Conservation (phyloP, 2,113 vertebrate species). For the Sinocyclocheilus maitianheensis region DNA sequence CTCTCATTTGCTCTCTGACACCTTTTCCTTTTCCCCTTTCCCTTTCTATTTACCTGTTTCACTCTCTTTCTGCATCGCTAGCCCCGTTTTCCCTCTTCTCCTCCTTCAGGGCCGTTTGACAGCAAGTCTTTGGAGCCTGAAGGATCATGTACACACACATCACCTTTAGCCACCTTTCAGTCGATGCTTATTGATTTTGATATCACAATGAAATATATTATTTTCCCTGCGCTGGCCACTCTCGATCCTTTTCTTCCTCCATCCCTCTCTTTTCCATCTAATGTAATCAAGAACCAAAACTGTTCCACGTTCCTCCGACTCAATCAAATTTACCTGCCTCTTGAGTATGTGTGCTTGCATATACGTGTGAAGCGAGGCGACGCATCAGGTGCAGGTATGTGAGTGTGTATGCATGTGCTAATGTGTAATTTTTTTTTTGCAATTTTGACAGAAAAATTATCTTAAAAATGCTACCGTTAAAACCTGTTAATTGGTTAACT, state of each 20-base stretch:
- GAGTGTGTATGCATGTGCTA: constrained; percentile 45
- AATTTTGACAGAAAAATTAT: background rate
- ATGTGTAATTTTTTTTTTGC: background rate
- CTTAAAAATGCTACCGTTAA: background rate
- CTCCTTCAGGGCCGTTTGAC: constrained; percentile 32
- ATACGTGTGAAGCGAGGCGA: constrained; percentile 30
- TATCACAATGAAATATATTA: constrained; percentile 76
- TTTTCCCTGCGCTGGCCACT: constrained; percentile 64
- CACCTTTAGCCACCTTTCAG: constrained; percentile 73
- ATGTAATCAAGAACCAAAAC: constrained; percentile 41
- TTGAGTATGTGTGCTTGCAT: constrained; percentile 15
- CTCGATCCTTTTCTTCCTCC: constrained; percentile 4
- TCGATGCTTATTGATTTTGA: constrained; percentile 77
- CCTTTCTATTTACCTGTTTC: constrained; percentile 29
- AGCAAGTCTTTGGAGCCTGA: constrained; percentile 53
- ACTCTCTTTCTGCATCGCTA: background rate
- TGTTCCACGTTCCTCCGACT: constrained; percentile 7
- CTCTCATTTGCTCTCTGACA: constrained; percentile 28
- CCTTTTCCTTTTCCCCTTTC: constrained; percentile 34
- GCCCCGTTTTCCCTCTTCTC: constrained; percentile 42
- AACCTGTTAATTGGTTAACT: constrained; percentile 23
- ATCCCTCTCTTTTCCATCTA: constrained; percentile 21
- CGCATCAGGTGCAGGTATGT: constrained; percentile 43
- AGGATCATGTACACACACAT: constrained; percentile 68
- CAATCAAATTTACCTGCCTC: constrained; percentile 2